phyloP scores from a whole-genome alignment of 2,797 vertebrate species.

The Champsocephalus esox region DNA sequence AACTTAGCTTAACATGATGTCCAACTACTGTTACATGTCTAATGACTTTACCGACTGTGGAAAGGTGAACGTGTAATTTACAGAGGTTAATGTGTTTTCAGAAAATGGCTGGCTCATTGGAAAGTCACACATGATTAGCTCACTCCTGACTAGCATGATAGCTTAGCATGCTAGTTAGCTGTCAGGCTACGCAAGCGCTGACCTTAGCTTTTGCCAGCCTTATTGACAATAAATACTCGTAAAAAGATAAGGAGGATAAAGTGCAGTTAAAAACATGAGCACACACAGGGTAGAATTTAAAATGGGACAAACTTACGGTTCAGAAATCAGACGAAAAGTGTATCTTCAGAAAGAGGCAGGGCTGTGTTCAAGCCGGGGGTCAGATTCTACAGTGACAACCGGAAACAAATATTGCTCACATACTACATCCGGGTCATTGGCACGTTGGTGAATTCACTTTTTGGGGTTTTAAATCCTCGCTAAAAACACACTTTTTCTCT shows the following conservation, averaged over 20 bases:
- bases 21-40: accelerated
- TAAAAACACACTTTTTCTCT: too few relatives aligned
- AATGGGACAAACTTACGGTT: constrained; percentile 61
- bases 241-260: accelerated
- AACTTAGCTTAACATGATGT: not conserved
- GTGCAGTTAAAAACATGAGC: not conserved
- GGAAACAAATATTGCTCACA: constrained; percentile 55
- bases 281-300: not conserved
- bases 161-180: constrained; percentile 57
- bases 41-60: accelerated
- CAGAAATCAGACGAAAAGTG: constrained; percentile 30
- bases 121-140: constrained; percentile 59
- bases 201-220: constrained; percentile 63
- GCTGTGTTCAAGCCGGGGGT: constrained; percentile 59
- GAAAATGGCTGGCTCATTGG: constrained; percentile 64
- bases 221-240: not conserved
- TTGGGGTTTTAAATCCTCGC: too few relatives aligned
- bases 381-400: constrained; percentile 44
- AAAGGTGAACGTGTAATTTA: not conserved
- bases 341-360: constrained; percentile 26
- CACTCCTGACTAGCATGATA: constrained; percentile 53
- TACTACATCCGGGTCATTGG: constrained; percentile 63
- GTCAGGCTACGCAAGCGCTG: constrained; percentile 40
- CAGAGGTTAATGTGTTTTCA: not conserved
- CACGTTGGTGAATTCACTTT: not conserved